Conservation (phyloP, 2,797 vertebrate genomes). For the Halcyon leucocephala region DNA sequence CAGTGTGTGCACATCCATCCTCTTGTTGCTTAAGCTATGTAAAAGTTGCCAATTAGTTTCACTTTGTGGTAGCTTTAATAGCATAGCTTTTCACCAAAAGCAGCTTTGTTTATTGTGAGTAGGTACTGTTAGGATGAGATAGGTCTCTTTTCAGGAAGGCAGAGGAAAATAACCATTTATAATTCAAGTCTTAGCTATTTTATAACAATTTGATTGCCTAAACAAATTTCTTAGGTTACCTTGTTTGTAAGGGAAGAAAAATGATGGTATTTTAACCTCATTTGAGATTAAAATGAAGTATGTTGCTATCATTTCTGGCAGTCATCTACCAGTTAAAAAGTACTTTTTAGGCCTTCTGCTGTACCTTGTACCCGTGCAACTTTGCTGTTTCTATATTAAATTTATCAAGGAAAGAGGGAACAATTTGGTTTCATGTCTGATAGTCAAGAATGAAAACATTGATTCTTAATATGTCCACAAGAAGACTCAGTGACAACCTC, state of each 20-base stretch:
- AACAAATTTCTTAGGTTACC: background rate
- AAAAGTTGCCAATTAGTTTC: background rate
- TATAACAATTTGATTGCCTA: background rate
- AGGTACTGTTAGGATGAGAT: background rate
- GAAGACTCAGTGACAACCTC: background rate
- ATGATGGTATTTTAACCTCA: background rate
- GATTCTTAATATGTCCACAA: rapidly evolving
- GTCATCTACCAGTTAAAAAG: background rate
- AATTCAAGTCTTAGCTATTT: background rate
- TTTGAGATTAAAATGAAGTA: background rate
- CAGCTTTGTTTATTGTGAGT: background rate
- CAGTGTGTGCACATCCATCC: rapidly evolving
- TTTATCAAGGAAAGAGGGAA: background rate
- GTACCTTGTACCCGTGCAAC: background rate
- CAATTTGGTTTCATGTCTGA: background rate
- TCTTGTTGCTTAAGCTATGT: background rate
- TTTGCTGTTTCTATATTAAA: background rate
- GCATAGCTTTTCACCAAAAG: background rate
- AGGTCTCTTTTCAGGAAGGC: background rate
- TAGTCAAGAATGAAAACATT: background rate
- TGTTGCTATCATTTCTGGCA: background rate
- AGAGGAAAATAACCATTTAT: background rate
- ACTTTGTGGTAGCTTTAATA: background rate
- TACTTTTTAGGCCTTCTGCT: background rate
- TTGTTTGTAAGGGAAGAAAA: background rate